Conservation (phyloP, 2,888 invertebrate genomes). For the Sphinx pinastri region DNA sequence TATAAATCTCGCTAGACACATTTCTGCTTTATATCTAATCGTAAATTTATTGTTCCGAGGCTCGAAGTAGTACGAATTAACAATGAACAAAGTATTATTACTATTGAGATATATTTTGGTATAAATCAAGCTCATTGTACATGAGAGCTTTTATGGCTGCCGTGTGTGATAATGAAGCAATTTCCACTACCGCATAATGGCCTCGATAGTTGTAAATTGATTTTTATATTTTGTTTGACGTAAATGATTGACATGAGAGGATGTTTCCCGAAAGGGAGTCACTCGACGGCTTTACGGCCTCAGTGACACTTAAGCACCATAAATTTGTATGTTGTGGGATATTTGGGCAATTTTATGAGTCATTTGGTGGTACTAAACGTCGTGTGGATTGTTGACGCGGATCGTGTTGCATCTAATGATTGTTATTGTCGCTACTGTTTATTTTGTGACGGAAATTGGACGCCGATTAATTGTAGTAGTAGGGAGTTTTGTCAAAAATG, state of each 20-base stretch:
- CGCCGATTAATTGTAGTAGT: constrained; percentile 27
- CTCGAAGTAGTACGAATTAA: constrained; percentile 74
- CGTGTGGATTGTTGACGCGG: constrained; percentile 60
- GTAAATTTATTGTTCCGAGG: constrained; percentile 79
- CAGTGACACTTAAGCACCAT: constrained; percentile 67
- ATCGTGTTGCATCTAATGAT: constrained; percentile 58
- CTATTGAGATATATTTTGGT: constrained; percentile 62
- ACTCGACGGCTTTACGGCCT: constrained; percentile 71
- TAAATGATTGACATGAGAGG: constrained; percentile 80
- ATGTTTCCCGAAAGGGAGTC: constrained; percentile 47
- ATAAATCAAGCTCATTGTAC: constrained; percentile 70
- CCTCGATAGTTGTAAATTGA: constrained; percentile 73
- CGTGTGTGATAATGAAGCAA: constrained; percentile 77
- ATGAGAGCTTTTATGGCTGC: constrained; percentile 64
- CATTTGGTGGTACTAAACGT: constrained; percentile 76
- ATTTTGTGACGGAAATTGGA: constrained; percentile 31
- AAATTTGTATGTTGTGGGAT: constrained; percentile 78
- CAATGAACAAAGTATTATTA: constrained; percentile 78
- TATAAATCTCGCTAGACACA: constrained; percentile 73
- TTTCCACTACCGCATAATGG: constrained; percentile 72
- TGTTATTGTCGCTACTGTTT: constrained; percentile 37
- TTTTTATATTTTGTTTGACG: constrained; percentile 84
- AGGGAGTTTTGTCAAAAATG: not conserved
- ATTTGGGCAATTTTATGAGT: constrained; percentile 81
- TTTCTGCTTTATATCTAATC: constrained; percentile 77